A percentile compares a stretch with the other conserved stretches of the same genome.
These are phyloP conservation scores for Neotoma lepida DNA, from an alignment of 2,113 vertebrate genomes.

Conservation along the genomic window DNA sequence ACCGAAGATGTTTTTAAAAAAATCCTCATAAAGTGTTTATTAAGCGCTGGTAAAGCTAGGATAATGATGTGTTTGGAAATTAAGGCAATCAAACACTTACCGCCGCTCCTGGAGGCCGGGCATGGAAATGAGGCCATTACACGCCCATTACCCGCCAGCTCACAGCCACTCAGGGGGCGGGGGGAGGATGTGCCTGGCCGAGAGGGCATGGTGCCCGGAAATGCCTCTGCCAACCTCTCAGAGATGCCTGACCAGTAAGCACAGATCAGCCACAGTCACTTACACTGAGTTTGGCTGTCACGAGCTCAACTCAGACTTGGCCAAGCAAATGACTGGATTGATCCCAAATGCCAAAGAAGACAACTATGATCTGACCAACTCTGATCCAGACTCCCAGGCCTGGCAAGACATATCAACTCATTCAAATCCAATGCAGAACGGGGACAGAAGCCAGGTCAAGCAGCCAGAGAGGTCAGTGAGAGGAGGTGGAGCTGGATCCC, in stretches of 20 bases:
- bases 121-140: conserved; percentile 99
- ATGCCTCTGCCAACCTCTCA: conserved; percentile 54
- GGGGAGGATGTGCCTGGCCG: conserved; percentile 70
- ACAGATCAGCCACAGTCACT: conserved; percentile 21
- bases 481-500: not conserved
- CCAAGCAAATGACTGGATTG: conserved; percentile 12
- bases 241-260: conserved; percentile 57
- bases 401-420: not conserved
- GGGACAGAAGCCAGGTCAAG: not conserved
- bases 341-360: conserved; percentile 42
- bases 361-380: not conserved
- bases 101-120: conserved; percentile 98
- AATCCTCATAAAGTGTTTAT: conserved; percentile 99
- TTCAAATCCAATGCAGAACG: not conserved
- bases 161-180: conserved; percentile 88
- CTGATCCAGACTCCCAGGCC: conserved; percentile 7
- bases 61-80: conserved; percentile 99
- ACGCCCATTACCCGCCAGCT: conserved; percentile 98
- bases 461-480: not conserved
- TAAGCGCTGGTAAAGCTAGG: conserved; percentile 98
- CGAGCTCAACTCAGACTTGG: conserved; percentile 46
- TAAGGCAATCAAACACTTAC: conserved; percentile 99
- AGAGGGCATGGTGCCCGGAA: conserved; percentile 72
- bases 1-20: conserved; percentile 87
- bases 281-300: conserved; percentile 17